Conservation (phyloP, 2,797 vertebrate species). For the Periparus ater region DNA sequence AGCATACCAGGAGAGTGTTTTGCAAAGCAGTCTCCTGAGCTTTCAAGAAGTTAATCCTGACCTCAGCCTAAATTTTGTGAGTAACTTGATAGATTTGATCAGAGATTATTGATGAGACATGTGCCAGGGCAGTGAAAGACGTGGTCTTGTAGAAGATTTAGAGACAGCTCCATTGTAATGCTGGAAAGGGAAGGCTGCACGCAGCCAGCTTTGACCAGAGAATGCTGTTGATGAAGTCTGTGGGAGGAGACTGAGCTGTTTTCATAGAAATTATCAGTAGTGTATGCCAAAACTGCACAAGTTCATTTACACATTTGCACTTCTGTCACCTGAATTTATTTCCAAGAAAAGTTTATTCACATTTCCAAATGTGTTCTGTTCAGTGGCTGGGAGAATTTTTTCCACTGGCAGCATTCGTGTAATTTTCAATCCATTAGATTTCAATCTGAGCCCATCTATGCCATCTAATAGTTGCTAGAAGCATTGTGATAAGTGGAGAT, state of each 20-base stretch:
- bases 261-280: neutral
- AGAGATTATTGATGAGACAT: neutral
- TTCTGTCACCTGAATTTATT: neutral
- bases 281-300: neutral
- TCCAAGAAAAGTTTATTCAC: neutral
- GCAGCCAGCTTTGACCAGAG: neutral
- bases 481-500: neutral
- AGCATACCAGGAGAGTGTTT: neutral
- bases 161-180: neutral
- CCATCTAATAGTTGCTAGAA: neutral
- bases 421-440: neutral
- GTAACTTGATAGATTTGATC: neutral
- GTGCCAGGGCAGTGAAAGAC: neutral
- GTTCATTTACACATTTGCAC: neutral
- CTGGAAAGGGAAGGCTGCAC: neutral
- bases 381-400: neutral
- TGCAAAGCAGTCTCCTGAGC: neutral
- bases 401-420: neutral
- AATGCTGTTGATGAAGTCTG: neutral
- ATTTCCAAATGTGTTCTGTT: neutral
- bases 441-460: neutral
- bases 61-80: neutral
- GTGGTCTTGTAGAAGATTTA: neutral
- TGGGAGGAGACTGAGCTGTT: neutral
- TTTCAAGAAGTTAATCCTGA: neutral